A percentile compares a stretch with the other conserved stretches of the same genome.
Evolutionary conservation across 2,113 vertebrate genomes (phyloP).

Genomic region (Atractosteus spatula): DNA sequence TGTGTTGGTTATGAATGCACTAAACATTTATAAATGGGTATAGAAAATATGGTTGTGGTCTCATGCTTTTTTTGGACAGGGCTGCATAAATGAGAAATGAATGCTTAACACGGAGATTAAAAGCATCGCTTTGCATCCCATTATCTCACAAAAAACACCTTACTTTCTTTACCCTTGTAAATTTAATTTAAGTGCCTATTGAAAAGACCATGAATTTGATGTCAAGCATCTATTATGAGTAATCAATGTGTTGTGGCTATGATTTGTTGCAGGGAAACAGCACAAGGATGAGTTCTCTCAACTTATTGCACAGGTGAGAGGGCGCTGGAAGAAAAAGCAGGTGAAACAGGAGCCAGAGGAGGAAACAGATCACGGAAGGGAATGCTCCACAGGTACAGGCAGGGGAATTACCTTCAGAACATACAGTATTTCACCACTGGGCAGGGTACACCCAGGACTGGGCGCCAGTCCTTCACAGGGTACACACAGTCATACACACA

Average conservation of each 20-base stretch:
- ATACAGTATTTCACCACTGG: no score
- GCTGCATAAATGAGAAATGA: background rate
- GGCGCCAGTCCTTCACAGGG: no score
- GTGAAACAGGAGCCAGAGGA: slow-evolving; percentile 40
- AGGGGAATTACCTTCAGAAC: no score
- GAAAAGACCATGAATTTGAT: background rate
- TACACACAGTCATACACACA: no score
- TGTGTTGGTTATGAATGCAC: no score
- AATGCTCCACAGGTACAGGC: slow-evolving; percentile 41
- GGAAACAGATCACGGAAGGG: slow-evolving; percentile 22
- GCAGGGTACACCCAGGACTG: no score
- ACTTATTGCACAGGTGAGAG: slow-evolving; percentile 79
- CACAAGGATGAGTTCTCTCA: slow-evolving; percentile 79
- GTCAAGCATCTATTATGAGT: background rate
- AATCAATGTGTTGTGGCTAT: background rate
- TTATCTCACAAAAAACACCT: no score
- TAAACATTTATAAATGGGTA: no score
- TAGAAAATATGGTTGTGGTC: no score
- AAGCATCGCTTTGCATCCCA: background rate
- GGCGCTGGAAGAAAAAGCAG: slow-evolving; percentile 59
- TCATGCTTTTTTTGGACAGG: no score
- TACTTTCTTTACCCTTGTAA: no score
- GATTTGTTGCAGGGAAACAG: slow-evolving; percentile 73
- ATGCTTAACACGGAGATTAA: background rate
- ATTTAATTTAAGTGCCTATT: background rate